Evolutionary conservation across 2,113 vertebrate species (phyloP).

Genomic region (Cebus imitator): DNA sequence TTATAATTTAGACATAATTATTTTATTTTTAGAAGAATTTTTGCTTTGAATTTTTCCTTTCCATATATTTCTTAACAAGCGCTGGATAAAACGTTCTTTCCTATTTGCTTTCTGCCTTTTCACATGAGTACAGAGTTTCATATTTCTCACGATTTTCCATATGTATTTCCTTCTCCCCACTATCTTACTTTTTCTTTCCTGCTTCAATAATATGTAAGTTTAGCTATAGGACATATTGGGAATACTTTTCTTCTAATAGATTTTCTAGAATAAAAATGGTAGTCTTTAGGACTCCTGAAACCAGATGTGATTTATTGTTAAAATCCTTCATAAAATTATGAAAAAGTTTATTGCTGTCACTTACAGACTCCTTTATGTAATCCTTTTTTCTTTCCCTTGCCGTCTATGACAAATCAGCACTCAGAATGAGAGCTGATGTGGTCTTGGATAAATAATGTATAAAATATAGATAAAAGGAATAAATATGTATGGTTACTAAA

Average conservation of each 20-base stretch:
- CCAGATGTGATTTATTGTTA: neutral
- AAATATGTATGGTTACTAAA: neutral
- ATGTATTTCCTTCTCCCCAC: neutral
- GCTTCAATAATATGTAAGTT: neutral
- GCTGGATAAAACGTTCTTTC: neutral
- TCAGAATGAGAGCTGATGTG: neutral
- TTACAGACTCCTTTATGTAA: neutral
- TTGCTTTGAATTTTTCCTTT: neutral
- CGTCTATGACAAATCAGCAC: neutral
- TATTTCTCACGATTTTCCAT: neutral
- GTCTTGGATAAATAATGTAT: neutral
- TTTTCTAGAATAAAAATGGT: neutral
- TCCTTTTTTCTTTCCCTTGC: neutral
- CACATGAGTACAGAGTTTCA: neutral
- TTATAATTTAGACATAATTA: neutral
- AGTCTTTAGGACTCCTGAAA: neutral
- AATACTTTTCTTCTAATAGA: neutral
- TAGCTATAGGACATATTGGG: neutral
- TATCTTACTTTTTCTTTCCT: neutral
- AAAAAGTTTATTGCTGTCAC: neutral
- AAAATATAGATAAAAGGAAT: neutral
- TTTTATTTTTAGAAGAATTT: neutral
- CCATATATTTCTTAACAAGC: neutral
- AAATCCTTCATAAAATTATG: neutral
- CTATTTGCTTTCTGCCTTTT: neutral